phyloP scores from a whole-genome alignment of 2,113 vertebrate genomes.

The Pachypanchax playfairii region DNA sequence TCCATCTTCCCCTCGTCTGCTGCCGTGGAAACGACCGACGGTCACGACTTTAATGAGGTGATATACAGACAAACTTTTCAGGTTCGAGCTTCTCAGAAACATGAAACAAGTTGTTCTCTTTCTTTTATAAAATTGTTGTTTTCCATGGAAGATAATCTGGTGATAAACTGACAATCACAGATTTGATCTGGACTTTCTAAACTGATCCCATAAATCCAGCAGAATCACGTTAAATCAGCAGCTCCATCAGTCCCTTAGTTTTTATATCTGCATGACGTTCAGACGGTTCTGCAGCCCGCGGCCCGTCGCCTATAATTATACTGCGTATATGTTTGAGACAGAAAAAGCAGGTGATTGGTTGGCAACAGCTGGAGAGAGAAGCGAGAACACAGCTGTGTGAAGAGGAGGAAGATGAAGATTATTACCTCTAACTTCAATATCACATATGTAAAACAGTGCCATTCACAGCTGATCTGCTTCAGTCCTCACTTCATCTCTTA shows the following conservation, averaged over 20 bases:
- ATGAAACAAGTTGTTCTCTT: no score
- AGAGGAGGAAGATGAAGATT: constrained; percentile 12
- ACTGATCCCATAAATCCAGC: no score
- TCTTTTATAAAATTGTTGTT: no score
- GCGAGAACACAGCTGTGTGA: constrained; percentile 58
- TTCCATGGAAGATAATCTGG: no score
- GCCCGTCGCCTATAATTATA: constrained; percentile 43
- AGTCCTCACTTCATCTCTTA: no score
- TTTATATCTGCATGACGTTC: constrained; percentile 7
- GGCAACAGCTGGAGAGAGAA: constrained; percentile 63
- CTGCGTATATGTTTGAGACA: constrained; percentile 28
- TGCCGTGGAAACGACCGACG: constrained; percentile 61
- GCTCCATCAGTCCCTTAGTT: constrained; percentile 17
- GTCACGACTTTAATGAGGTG: constrained; percentile 32
- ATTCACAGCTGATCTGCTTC: no score
- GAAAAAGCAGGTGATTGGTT: constrained; percentile 61
- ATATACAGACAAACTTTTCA: constrained; percentile 39
- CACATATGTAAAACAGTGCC: no score
- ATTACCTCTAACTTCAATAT: neutral
- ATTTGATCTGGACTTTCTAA: no score
- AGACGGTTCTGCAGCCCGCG: no score
- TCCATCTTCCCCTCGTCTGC: constrained; percentile 55
- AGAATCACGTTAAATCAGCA: neutral
- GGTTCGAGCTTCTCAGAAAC: constrained; percentile 9
- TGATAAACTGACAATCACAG: no score